Conservation (phyloP, 2,797 vertebrate species). For the Crenichthys baileyi region DNA sequence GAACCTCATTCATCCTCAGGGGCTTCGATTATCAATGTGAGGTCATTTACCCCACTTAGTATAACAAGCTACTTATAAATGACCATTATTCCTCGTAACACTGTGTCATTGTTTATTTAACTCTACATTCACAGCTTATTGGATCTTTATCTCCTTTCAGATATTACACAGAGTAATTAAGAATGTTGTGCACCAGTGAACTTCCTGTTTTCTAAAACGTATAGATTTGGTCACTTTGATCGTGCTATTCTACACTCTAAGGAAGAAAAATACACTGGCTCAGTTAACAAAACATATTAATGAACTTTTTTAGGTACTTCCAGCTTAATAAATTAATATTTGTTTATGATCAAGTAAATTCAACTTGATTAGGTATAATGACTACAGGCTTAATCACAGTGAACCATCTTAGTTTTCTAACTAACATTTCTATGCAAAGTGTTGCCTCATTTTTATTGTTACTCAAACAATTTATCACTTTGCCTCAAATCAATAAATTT, state of each 20-base stretch:
- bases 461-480: no score
- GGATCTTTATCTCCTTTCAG: conserved; percentile 23
- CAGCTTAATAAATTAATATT: not conserved
- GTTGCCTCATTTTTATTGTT: no score
- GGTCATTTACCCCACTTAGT: conserved; percentile 45
- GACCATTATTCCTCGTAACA: not conserved
- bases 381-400: no score
- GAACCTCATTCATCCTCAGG: conserved; percentile 12
- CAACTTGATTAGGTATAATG: no score
- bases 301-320: no score
- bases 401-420: no score
- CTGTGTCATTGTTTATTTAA: conserved; percentile 31
- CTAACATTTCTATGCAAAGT: no score
- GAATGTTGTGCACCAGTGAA: not conserved
- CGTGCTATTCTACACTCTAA: no score
- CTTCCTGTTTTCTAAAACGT: not conserved
- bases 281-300: no score
- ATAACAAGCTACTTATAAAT: conserved; percentile 31
- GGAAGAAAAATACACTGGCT: no score
- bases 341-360: not conserved
- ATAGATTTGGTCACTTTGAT: not conserved
- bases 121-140: conserved; percentile 34
- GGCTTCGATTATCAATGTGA: conserved; percentile 11
- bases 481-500: no score
- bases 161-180: not conserved